These are phyloP conservation scores for Gyps fulvus DNA, from an alignment of 2,113 vertebrate species.

Conservation along the genomic window DNA sequence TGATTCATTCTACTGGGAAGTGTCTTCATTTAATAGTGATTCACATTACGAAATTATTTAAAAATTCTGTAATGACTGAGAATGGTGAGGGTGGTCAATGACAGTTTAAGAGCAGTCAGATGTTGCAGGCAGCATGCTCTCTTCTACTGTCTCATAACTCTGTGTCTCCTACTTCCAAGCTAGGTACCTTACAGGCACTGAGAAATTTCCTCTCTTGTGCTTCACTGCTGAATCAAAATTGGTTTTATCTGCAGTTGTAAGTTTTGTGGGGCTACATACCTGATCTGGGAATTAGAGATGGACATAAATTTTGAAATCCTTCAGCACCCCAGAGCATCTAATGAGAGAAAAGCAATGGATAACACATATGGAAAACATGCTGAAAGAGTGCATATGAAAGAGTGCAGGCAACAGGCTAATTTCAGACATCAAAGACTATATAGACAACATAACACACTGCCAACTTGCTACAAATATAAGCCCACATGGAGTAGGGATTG, in stretches of 20 bases:
- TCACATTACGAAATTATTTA: not conserved
- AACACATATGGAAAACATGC: not conserved
- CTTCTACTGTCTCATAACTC: not conserved
- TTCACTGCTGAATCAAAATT: not conserved
- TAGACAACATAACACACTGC: not conserved
- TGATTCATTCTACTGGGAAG: not conserved
- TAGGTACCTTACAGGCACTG: not conserved
- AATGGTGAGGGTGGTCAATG: not conserved
- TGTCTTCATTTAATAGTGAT: not conserved
- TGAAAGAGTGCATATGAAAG: not conserved
- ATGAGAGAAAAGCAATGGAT: not conserved
- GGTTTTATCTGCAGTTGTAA: not conserved
- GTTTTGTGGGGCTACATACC: not conserved
- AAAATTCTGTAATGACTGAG: not conserved
- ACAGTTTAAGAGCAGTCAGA: not conserved
- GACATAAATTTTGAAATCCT: not conserved
- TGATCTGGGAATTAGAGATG: not conserved
- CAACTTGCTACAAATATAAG: not conserved
- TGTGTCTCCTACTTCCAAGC: not conserved
- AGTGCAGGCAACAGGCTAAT: not conserved
- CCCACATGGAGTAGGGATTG: not conserved
- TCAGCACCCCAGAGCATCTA: not conserved
- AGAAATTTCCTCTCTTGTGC: not conserved
- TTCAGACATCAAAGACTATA: not conserved
- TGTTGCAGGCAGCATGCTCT: not conserved